A percentile compares a stretch with the other conserved stretches of the same genome.
Evolutionary conservation across 2,113 vertebrate species (phyloP).

Genomic region (Actenoides lindsayi): DNA sequence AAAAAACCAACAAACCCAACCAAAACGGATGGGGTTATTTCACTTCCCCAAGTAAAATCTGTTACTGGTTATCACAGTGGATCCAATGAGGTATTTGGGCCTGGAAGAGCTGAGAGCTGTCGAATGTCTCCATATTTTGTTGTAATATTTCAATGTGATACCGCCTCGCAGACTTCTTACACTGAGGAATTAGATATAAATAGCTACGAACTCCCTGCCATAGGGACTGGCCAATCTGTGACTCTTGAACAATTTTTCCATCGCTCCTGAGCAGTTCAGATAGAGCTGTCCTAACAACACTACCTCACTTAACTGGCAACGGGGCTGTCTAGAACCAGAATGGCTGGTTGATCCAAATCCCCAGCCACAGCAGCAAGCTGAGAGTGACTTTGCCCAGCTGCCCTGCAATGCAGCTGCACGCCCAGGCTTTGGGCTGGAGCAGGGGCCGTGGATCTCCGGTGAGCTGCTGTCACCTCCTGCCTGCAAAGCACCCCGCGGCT

Average conservation of each 20-base stretch:
- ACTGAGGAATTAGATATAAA: neutral
- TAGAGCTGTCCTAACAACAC: neutral
- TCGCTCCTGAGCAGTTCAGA: neutral
- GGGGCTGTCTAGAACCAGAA: neutral
- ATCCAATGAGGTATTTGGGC: neutral
- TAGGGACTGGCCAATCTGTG: neutral
- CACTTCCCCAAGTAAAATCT: neutral
- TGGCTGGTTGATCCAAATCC: neutral
- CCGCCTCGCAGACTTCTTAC: neutral
- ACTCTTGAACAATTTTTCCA: neutral
- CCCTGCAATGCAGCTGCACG: accelerated
- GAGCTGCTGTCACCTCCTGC: neutral
- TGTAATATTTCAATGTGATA: neutral
- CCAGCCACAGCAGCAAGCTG: neutral
- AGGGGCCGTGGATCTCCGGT: accelerated
- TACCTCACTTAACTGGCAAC: neutral
- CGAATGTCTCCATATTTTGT: neutral
- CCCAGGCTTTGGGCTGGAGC: neutral
- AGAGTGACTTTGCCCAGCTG: neutral
- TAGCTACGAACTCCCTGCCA: neutral
- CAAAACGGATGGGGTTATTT: neutral
- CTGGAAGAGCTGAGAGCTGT: neutral
- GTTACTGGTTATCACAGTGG: neutral
- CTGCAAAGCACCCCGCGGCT: neutral
- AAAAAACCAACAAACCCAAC: too few species aligned